These are phyloP conservation scores for Steatocranus sp. DNA, from an alignment of 2,797 vertebrate genomes.

Conservation along the genomic window DNA sequence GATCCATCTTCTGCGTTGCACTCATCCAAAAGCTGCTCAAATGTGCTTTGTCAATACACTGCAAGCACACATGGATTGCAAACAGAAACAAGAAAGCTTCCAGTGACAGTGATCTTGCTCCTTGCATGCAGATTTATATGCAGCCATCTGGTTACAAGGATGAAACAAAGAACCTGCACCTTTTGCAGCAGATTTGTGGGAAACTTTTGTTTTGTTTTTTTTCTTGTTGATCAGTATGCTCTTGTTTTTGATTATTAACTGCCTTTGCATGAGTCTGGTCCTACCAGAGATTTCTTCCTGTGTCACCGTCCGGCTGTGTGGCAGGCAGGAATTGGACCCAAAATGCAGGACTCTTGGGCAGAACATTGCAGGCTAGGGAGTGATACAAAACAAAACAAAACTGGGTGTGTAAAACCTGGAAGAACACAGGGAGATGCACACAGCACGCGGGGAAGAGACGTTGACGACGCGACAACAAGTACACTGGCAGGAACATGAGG, in stretches of 20 bases:
- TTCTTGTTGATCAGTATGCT: neutral
- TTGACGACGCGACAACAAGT: fast-evolving
- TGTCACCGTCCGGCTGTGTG: neutral
- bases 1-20: neutral
- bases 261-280: neutral
- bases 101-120: neutral
- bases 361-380: neutral
- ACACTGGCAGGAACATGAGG: neutral
- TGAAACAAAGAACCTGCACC: neutral
- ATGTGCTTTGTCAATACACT: neutral
- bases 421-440: neutral
- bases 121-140: neutral
- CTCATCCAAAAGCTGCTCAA: neutral
- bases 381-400: neutral
- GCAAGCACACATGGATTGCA: neutral
- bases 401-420: neutral
- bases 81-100: neutral
- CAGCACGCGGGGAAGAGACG: neutral
- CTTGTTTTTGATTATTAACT: neutral
- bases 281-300: neutral
- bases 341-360: neutral
- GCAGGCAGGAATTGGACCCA: neutral
- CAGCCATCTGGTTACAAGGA: neutral
- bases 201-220: neutral
- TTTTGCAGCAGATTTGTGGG: neutral